A percentile compares a stretch with the other conserved stretches of the same genome.
These are phyloP conservation scores for Epirrhoe alternata DNA, from an alignment of 2,888 invertebrate genomes.

Conservation along the genomic window DNA sequence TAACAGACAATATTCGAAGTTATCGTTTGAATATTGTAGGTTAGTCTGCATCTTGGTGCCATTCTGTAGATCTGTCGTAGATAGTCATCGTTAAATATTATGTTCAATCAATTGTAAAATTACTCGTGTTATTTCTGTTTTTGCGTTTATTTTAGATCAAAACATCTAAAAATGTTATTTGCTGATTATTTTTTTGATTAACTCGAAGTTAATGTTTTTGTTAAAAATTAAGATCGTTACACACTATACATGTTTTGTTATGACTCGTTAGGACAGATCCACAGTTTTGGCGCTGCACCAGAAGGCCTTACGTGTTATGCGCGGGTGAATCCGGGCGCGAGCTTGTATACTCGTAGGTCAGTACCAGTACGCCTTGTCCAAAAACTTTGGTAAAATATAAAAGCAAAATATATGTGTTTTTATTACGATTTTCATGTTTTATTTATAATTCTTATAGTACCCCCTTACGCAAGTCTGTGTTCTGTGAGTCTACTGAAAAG, in stretches of 20 bases:
- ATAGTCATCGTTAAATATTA: not conserved
- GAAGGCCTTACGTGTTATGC: constrained; percentile 65
- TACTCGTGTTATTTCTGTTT: not conserved
- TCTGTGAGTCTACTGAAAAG: too few species aligned
- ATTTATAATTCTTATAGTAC: constrained; percentile 40
- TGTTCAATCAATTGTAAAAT: constrained; percentile 12
- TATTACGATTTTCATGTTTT: constrained; percentile 75
- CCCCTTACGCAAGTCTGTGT: too few species aligned
- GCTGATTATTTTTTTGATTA: not conserved
- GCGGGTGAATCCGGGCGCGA: constrained; percentile 64
- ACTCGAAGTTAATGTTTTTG: constrained; percentile 13
- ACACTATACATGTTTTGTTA: constrained; percentile 14
- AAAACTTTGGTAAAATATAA: constrained; percentile 76
- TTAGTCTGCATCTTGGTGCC: constrained; percentile 15
- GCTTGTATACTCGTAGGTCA: constrained; percentile 63
- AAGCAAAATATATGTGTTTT: constrained; percentile 84
- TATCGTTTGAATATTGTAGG: constrained; percentile 16
- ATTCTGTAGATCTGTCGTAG: constrained; percentile 27
- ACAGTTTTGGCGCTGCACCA: constrained; percentile 55
- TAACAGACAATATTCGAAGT: constrained; percentile 11
- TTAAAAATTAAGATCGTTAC: constrained; percentile 18
- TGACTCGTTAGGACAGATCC: constrained; percentile 54
- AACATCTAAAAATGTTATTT: constrained; percentile 10
- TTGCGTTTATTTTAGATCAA: not conserved
- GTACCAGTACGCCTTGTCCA: constrained; percentile 77